Conservation (phyloP, 2,797 vertebrate species). For the Microctenopoma steveboyesi region DNA sequence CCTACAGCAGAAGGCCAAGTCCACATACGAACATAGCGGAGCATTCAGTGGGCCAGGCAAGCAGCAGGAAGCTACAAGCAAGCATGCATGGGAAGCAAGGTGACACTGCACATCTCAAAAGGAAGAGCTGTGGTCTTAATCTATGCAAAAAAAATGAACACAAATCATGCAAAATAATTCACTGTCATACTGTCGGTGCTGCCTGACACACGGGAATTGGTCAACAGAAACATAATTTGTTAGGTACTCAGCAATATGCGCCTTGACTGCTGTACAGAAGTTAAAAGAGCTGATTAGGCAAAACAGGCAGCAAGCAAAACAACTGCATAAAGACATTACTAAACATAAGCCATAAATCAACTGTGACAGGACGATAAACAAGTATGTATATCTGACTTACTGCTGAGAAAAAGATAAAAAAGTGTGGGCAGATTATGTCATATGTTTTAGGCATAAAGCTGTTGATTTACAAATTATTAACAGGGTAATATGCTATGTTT, state of each 20-base stretch:
- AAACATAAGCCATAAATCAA: conserved; percentile 73
- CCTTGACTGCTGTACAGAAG: conserved; percentile 66
- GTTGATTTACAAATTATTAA: conserved; percentile 6
- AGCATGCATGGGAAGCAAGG: conserved; percentile 78
- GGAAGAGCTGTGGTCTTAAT: conserved; percentile 65
- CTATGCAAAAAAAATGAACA: conserved; percentile 68
- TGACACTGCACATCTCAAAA: conserved; percentile 73
- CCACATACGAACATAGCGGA: conserved; percentile 72
- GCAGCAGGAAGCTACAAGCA: conserved; percentile 80
- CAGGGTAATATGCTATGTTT: neutral
- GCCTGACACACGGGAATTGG: conserved; percentile 34
- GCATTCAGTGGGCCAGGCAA: conserved; percentile 79
- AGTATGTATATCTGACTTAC: conserved; percentile 31
- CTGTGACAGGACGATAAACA: conserved; percentile 52
- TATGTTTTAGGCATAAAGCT: conserved; percentile 5
- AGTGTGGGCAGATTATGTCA: conserved; percentile 21
- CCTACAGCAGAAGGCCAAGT: conserved; percentile 77
- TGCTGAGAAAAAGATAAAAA: conserved; percentile 34
- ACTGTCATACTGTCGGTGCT: conserved; percentile 42
- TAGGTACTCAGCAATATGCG: conserved; percentile 60
- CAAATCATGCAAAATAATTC: conserved; percentile 74
- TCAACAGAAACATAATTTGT: conserved; percentile 51
- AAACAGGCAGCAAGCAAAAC: conserved; percentile 76
- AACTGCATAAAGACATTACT: conserved; percentile 70
- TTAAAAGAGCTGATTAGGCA: conserved; percentile 53